These are phyloP conservation scores for Myzus persicae DNA, from an alignment of 1,140 invertebrate species.

Conservation along the genomic window DNA sequence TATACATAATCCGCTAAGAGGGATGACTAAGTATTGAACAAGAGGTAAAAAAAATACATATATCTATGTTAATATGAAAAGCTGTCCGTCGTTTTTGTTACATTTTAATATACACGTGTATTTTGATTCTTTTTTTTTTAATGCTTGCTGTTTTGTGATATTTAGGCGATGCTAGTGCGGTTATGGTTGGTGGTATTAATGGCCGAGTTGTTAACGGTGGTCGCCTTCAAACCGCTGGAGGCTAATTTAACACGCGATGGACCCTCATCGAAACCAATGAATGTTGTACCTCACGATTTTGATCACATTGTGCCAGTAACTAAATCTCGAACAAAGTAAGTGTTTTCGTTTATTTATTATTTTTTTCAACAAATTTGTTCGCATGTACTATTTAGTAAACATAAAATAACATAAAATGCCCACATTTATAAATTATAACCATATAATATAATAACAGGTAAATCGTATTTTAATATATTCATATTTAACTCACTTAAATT, in stretches of 20 bases:
- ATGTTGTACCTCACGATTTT: background rate
- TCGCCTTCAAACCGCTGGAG: background rate
- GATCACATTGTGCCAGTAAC: background rate
- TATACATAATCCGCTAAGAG: background rate
- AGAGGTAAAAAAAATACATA: background rate
- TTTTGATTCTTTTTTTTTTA: background rate
- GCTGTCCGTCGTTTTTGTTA: background rate
- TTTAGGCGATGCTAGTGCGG: constrained; percentile 45
- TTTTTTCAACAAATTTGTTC: background rate
- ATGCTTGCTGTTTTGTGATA: background rate
- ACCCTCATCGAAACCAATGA: background rate
- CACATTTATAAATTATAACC: background rate
- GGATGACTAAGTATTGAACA: constrained; percentile 23
- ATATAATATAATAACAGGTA: background rate
- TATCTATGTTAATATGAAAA: background rate
- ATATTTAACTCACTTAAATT: background rate
- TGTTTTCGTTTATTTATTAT: background rate
- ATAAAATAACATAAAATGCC: too few relatives aligned
- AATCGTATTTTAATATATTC: background rate
- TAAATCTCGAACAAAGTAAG: constrained; percentile 39
- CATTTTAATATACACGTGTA: background rate
- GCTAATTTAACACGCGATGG: background rate
- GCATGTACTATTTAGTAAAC: background rate
- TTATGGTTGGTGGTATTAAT: constrained; percentile 34
- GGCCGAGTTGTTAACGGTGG: background rate